Evolutionary conservation across 2,113 vertebrate genomes (phyloP), one percentile per base, ranked within the genome.

Genomic region (Dipodomys stephensi): DNA sequence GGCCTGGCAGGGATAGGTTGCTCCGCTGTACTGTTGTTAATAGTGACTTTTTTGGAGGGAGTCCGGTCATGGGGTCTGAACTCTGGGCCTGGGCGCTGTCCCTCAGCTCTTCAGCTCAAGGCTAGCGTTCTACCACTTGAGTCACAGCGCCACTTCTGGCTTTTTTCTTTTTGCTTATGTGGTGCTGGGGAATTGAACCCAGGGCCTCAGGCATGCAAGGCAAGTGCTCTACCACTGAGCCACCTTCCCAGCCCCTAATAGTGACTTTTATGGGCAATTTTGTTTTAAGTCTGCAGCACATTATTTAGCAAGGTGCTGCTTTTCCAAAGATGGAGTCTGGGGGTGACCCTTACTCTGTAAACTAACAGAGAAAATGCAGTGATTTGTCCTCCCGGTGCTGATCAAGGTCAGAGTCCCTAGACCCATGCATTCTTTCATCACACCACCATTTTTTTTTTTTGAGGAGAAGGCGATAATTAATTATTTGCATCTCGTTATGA

Each of bases 221-320:
- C 39, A 39, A 39, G 39, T 6, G 5, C 39, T 39, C 39, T 39
- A 39, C 39, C 39, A 39, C 39, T 39, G 39, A 39, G 39, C 39
- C 39, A 39, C 39, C 39, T 39, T 39, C 39, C 39, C 39, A 39
- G 39, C 39, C 39, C 39, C 5, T 39, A 39, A 39, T 6, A 39
- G 39, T 39, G 39, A 39, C 39, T 39, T 39, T 39, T 39, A 93
- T 80, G 91, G 91, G 27, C 64, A 94, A 92, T 95, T 96, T 90
- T 87, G 87, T 93, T 95, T 92, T 92, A 93, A 95, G 79, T 83
- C 65, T 83, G 84, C 71, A 78, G 46, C 83, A 81, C 68, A 78
- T 74, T 67, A 87, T 77, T 92, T 95, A 82, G 87, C 27, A 68
- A 28, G 25, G 64, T 78, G 28, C 20, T 90, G 27, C 60, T 71